Percentiles rank a stretch among this genome's conserved stretches.
phyloP scores from a whole-genome alignment of 2,888 invertebrate genomes.

The Drosophila lacicola region DNA sequence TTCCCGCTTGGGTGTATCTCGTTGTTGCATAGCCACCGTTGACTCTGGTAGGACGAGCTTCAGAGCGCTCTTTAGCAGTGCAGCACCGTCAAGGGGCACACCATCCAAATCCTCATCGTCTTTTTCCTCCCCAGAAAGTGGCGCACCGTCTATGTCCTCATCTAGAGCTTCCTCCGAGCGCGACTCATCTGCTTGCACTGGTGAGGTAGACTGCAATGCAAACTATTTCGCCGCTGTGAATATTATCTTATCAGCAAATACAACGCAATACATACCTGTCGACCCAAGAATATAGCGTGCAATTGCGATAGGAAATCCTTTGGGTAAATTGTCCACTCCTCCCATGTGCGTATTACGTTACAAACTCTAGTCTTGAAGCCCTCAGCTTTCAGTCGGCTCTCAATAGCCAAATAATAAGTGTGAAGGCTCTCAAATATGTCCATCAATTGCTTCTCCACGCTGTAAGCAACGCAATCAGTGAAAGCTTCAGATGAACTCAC shows the following conservation, averaged over 20 bases:
- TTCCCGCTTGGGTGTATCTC: conserved; percentile 71
- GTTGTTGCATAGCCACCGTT: conserved; percentile 77
- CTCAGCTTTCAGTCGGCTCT: conserved; percentile 96
- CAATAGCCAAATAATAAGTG: conserved; percentile 90
- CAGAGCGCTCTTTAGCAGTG: conserved; percentile 90
- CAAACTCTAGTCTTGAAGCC: conserved; percentile 96
- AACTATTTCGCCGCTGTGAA: conserved; percentile 14
- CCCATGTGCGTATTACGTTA: conserved; percentile 97
- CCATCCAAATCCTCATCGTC: conserved; percentile 90
- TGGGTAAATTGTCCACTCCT: conserved; percentile 98
- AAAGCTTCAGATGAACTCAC: background rate
- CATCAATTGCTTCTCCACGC: conserved; percentile 93
- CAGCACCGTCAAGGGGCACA: conserved; percentile 92
- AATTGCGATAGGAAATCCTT: conserved; percentile 94
- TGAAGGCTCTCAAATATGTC: conserved; percentile 92
- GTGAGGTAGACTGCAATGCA: conserved; percentile 43
- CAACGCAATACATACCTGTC: conserved; percentile 83
- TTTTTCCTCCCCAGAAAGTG: conserved; percentile 86
- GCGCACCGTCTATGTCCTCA: conserved; percentile 86
- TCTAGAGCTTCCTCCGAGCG: conserved; percentile 74
- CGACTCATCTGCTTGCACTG: conserved; percentile 69
- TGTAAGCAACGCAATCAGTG: conserved; percentile 80
- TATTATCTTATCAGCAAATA: background rate
- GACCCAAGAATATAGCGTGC: conserved; percentile 96
- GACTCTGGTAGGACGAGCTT: conserved; percentile 84